Percentiles rank a stretch among this genome's conserved stretches.
These are phyloP conservation scores for Tiphia femorata DNA, from an alignment of 2,888 invertebrate species.

Conservation along the genomic window DNA sequence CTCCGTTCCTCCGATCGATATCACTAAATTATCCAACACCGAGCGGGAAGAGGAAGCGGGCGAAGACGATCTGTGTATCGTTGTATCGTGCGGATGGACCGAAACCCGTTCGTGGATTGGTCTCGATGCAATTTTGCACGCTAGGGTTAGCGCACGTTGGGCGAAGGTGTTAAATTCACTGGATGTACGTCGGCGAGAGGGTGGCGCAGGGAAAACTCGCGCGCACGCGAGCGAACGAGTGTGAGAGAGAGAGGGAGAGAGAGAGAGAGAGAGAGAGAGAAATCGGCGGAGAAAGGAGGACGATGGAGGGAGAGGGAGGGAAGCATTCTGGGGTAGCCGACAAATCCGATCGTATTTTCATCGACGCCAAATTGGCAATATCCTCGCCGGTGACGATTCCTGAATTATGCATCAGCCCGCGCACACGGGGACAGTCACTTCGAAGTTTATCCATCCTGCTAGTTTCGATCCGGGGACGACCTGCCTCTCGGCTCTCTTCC, in stretches of 20 bases:
- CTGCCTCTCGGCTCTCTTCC: constrained; percentile 40
- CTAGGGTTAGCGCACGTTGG: constrained; percentile 44
- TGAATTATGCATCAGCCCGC: constrained; percentile 69
- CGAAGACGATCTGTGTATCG: too few species aligned
- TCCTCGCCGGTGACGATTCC: constrained; percentile 69
- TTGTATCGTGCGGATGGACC: too few species aligned
- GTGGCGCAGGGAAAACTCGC: too few species aligned
- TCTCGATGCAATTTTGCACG: constrained; percentile 49
- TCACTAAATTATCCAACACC: too few species aligned
- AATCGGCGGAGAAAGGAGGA: constrained; percentile 14
- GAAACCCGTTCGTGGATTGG: constrained; percentile 43
- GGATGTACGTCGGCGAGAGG: constrained; percentile 48
- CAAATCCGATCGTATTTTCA: constrained; percentile 69
- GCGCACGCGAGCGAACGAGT: constrained; percentile 53
- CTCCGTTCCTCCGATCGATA: too few species aligned
- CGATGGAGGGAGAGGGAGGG: constrained; percentile 30
- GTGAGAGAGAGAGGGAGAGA: constrained; percentile 41
- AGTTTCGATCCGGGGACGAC: constrained; percentile 52
- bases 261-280: constrained; percentile 18
- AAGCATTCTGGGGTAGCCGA: constrained; percentile 45
- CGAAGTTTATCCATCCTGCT: constrained; percentile 67
- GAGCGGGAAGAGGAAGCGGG: too few species aligned
- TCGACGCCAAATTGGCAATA: constrained; percentile 70
- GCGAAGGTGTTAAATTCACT: constrained; percentile 65
- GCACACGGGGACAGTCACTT: constrained; percentile 67